Percentiles rank a stretch among this genome's conserved stretches.
These are phyloP conservation scores for Strigamia crassipes DNA, from an alignment of 2,888 invertebrate genomes.

Conservation along the genomic window DNA sequence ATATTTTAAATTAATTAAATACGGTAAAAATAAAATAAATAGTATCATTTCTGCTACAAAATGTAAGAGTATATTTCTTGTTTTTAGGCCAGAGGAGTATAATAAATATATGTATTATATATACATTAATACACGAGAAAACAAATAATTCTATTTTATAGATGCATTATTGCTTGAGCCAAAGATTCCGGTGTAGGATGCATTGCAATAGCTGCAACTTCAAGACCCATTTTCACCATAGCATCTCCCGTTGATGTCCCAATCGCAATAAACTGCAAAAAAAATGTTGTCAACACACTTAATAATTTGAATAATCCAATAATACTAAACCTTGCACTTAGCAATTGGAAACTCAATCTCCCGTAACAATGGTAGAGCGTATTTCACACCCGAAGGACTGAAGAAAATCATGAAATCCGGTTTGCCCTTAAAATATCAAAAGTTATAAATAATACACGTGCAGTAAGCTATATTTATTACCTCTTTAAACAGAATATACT, in stretches of 20 bases:
- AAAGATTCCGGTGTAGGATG: not conserved
- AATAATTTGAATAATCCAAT: not conserved
- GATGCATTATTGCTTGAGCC: not conserved
- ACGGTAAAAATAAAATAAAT: no score
- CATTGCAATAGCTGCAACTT: not conserved
- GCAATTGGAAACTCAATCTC: not conserved
- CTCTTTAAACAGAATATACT: not conserved
- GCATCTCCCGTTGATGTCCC: not conserved
- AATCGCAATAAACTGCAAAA: not conserved
- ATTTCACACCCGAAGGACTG: not conserved
- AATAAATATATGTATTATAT: no score
- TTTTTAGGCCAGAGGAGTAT: no score
- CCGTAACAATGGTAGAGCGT: not conserved
- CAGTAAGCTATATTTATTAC: no score
- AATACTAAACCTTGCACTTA: not conserved
- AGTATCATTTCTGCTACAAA: no score
- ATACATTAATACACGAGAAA: not conserved
- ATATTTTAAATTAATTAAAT: no score
- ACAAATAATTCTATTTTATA: not conserved
- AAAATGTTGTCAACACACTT: not conserved
- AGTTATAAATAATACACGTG: no score
- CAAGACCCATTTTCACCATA: not conserved
- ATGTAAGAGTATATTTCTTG: no score
- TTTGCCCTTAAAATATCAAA: not conserved
- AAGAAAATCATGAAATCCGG: not conserved